These are phyloP conservation scores for Polydrusus tereticollis DNA, from an alignment of 2,888 invertebrate species.

Conservation along the genomic window DNA sequence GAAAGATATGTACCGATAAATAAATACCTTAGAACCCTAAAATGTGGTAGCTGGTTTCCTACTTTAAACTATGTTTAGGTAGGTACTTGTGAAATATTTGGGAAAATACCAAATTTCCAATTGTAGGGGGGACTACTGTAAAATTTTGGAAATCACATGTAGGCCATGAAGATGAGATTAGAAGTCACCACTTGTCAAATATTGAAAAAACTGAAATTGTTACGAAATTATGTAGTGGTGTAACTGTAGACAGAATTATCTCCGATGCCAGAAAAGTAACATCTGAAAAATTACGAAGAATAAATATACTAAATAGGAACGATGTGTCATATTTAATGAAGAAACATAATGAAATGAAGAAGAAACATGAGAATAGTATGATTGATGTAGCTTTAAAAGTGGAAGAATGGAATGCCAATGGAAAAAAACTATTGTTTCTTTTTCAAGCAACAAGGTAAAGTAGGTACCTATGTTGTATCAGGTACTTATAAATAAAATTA, in stretches of 20 bases:
- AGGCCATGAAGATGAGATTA: slow-evolving; percentile 34
- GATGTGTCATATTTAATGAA: slow-evolving; percentile 16
- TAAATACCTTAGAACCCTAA: no score
- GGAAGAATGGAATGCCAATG: slow-evolving; percentile 29
- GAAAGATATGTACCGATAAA: no score
- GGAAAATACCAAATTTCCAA: no score
- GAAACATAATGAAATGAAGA: no score
- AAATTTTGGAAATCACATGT: slow-evolving; percentile 36
- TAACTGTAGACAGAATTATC: slow-evolving; percentile 27
- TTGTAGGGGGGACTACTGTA: not conserved
- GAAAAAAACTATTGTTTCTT: slow-evolving; percentile 19
- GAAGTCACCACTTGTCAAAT: slow-evolving; percentile 26
- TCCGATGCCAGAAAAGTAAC: slow-evolving; percentile 7
- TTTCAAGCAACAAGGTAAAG: slow-evolving; percentile 26
- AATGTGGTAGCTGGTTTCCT: no score
- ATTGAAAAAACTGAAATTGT: slow-evolving; percentile 45
- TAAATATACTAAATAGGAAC: slow-evolving; percentile 21
- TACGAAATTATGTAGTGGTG: slow-evolving; percentile 48
- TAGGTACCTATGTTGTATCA: not conserved
- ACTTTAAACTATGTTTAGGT: no score
- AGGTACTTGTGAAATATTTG: no score
- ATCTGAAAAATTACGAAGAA: slow-evolving; percentile 2
- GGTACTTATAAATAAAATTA: not conserved
- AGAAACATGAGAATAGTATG: slow-evolving; percentile 21
- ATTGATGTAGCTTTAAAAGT: slow-evolving; percentile 22